Evolutionary conservation across 2,797 vertebrate species (phyloP).

Genomic region (Pseudomugil tenellus): DNA sequence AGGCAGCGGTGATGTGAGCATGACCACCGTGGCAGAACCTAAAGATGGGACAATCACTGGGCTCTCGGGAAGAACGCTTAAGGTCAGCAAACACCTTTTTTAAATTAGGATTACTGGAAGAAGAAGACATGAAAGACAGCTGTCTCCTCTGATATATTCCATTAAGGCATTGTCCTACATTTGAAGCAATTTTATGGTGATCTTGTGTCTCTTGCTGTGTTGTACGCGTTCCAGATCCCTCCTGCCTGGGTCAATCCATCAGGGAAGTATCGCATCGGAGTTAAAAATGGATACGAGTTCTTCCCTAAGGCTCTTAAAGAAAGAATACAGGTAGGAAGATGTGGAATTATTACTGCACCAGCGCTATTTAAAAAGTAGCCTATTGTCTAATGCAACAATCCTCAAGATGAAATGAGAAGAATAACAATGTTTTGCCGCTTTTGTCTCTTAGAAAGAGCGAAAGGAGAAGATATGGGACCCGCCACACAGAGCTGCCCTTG

Average conservation of each 20-base stretch:
- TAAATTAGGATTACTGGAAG: neutral
- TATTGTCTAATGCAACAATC: neutral
- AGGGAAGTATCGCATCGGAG: conserved; percentile 93
- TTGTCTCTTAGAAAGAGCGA: conserved; percentile 89
- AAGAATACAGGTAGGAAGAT: conserved; percentile 89
- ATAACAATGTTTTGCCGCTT: neutral
- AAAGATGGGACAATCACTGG: conserved; percentile 90
- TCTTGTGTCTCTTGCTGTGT: conserved; percentile 19
- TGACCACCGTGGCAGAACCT: conserved; percentile 86
- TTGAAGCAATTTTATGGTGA: neutral
- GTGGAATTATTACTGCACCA: conserved; percentile 28
- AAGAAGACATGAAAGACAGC: neutral
- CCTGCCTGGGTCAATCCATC: conserved; percentile 92
- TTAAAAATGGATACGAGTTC: conserved; percentile 98
- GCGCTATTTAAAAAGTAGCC: neutral
- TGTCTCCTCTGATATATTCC: conserved; percentile 2
- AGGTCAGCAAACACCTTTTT: conserved; percentile 76
- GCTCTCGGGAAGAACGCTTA: conserved; percentile 91
- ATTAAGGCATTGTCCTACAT: conserved; percentile 1
- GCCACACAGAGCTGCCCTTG: conserved; percentile 89
- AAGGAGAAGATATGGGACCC: conserved; percentile 99
- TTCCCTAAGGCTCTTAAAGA: conserved; percentile 98
- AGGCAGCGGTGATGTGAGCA: conserved; percentile 97
- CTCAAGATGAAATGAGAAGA: neutral
- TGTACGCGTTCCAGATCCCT: conserved; percentile 86